Evolutionary conservation across 1,140 invertebrate species (phyloP).

Genomic region (Limonius californicus): DNA sequence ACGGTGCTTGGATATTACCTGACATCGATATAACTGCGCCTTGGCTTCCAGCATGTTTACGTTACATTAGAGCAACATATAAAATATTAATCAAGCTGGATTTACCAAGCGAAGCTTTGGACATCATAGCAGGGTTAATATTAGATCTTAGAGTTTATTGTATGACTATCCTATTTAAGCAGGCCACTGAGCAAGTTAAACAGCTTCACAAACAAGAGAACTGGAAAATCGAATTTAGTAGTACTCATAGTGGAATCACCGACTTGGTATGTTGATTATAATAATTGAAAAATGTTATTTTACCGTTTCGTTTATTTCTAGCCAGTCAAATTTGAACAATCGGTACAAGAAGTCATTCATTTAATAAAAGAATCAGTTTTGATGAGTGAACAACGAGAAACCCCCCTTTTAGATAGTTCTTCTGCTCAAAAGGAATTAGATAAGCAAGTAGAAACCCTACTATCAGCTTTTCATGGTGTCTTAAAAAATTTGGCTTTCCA

Average conservation of each 20-base stretch:
- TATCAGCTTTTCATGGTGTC: constrained; percentile 63
- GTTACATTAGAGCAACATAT: constrained; percentile 67
- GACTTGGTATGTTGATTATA: constrained; percentile 61
- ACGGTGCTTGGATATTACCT: constrained; percentile 47
- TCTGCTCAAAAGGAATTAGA: constrained; percentile 63
- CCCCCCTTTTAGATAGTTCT: constrained; percentile 60
- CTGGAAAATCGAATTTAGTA: constrained; percentile 83
- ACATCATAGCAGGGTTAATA: constrained; percentile 78
- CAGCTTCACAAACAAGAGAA: constrained; percentile 76
- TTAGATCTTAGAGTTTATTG: constrained; percentile 86
- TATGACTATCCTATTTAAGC: constrained; percentile 79
- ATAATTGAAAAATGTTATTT: neutral
- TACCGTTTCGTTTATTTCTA: constrained; percentile 45
- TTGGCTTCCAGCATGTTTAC: constrained; percentile 77
- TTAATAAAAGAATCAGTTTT: constrained; percentile 83
- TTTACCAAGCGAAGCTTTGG: constrained; percentile 74
- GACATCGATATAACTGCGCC: constrained; percentile 56
- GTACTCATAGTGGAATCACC: constrained; percentile 76
- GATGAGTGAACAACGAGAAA: constrained; percentile 66
- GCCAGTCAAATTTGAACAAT: constrained; percentile 81
- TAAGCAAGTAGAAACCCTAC: constrained; percentile 65
- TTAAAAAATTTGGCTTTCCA: constrained; percentile 57
- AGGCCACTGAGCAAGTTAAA: constrained; percentile 75
- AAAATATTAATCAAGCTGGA: constrained; percentile 69
- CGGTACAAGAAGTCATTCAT: constrained; percentile 78